Conservation (phyloP, 2,113 vertebrate genomes). For the Perognathus longimembris region DNA sequence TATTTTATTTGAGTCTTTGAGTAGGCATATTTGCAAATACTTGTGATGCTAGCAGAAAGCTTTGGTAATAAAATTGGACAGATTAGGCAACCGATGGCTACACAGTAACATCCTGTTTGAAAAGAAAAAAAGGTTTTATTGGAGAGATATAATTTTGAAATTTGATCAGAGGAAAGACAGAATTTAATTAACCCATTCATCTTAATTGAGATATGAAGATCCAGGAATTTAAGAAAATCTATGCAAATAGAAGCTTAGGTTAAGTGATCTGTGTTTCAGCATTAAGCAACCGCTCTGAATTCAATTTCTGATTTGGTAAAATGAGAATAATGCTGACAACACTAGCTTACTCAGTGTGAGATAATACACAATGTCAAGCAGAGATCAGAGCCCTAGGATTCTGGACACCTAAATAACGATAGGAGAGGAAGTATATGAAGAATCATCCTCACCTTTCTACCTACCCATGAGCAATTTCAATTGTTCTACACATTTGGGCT, state of each 20-base stretch:
- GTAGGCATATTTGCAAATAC: no score
- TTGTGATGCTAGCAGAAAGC: no score
- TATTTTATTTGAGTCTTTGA: no score
- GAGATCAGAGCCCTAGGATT: not conserved
- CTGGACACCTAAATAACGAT: not conserved
- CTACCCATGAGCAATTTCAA: not conserved
- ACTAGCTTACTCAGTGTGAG: not conserved
- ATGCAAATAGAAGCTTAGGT: not conserved
- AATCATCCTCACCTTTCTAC: not conserved
- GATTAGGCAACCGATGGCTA: no score
- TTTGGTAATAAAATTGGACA: no score
- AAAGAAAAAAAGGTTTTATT: not conserved
- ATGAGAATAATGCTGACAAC: not conserved
- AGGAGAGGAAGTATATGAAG: not conserved
- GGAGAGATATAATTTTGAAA: not conserved
- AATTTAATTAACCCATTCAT: not conserved
- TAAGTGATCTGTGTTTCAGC: not conserved
- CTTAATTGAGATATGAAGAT: not conserved
- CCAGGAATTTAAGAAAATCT: not conserved
- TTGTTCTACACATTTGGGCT: not conserved
- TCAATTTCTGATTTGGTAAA: slow-evolving; percentile 10
- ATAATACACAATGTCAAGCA: not conserved
- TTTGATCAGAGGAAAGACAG: not conserved
- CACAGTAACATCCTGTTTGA: no score
- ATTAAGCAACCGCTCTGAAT: not conserved